phyloP scores from a whole-genome alignment of 1,140 invertebrate genomes.

The Telenomus remus region DNA sequence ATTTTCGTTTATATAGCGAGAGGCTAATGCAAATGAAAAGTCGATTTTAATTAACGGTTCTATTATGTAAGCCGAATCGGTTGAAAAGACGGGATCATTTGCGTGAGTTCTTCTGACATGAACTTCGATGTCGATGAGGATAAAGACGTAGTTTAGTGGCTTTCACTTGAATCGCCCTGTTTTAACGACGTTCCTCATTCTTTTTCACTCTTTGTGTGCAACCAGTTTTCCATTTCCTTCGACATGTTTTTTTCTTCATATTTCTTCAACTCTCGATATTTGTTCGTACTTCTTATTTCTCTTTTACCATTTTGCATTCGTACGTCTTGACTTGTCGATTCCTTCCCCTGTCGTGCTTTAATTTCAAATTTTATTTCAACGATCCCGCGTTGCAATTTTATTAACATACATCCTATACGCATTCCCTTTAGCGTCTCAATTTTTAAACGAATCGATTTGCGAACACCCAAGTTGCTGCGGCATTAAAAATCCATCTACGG shows the following conservation, averaged over 20 bases:
- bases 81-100: slow-evolving; percentile 57
- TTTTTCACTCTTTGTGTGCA: slow-evolving; percentile 35
- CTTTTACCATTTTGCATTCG: too few species aligned
- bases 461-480: not conserved
- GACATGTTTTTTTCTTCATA: not conserved
- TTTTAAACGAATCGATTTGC: slow-evolving; percentile 8
- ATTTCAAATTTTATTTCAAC: slow-evolving; percentile 5
- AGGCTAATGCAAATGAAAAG: slow-evolving; percentile 55
- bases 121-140: slow-evolving; percentile 46
- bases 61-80: slow-evolving; percentile 56
- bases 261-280: too few species aligned
- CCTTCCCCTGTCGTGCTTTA: slow-evolving; percentile 7
- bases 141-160: slow-evolving; percentile 50
- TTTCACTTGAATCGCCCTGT: slow-evolving; percentile 46
- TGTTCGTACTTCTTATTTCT: too few species aligned
- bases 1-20: slow-evolving; percentile 39
- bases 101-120: slow-evolving; percentile 46
- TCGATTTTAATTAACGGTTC: slow-evolving; percentile 56
- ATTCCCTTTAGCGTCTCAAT: too few species aligned
- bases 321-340: not conserved
- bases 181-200: slow-evolving; percentile 29
- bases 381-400: slow-evolving; percentile 7
- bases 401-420: slow-evolving; percentile 6
- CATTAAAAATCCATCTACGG: slow-evolving; percentile 46
- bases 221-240: slow-evolving; percentile 1